Base-by-base conservation (phyloP, 2,797 vertebrate species). In the Halcyon badia region DNA sequence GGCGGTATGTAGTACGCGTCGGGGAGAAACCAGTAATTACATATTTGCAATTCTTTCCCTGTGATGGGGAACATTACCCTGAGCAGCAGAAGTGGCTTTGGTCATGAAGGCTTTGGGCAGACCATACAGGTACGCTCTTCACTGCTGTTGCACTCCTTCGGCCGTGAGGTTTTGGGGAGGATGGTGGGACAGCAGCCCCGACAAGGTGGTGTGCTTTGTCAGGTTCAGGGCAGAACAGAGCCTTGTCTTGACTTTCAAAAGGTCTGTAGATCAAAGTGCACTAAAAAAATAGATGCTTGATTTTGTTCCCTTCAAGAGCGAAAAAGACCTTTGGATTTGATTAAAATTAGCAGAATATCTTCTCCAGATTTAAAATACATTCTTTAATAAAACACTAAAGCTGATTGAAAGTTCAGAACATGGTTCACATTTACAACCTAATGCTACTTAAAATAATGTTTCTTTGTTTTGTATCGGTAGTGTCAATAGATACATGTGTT, bases 21-120 rank as follows among this genome's bases (percentile, higher is more conserved):
- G 83, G 51, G 95, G 58, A 52, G 89, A 82, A 93, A 18, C n/a
- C 78, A 64, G 77, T 70, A 92, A 97, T 96, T 96, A 92, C 81
- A 64, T 96, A 87, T 82, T 96, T 95, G 86, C 70, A 94, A 77
- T 97, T 96, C 94, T 70, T 97, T 89, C 88, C 52, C 89, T 65
- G 62, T 97, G 94, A 89, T 84, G 90, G 21, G 54, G 70, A 90
- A 3, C 73, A 52, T 77, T 82, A 70, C 87, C 70, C 71, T 82
- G 60, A 58, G 69, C 77, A 33, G 28, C 26, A 22, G 52, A 52
- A 68, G 49, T 33, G 41, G 54, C 58, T 89, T 68, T 42, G 57
- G 82, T 89, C 68, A 7, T 69, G 17, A 51, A 46, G 51, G 41
- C 81, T 89, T 87, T 87, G 84, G 42, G 64, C 66, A 85, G 51